These are phyloP conservation scores for Pelecanus crispus DNA, from an alignment of 2,113 vertebrate genomes.

Conservation along the genomic window DNA sequence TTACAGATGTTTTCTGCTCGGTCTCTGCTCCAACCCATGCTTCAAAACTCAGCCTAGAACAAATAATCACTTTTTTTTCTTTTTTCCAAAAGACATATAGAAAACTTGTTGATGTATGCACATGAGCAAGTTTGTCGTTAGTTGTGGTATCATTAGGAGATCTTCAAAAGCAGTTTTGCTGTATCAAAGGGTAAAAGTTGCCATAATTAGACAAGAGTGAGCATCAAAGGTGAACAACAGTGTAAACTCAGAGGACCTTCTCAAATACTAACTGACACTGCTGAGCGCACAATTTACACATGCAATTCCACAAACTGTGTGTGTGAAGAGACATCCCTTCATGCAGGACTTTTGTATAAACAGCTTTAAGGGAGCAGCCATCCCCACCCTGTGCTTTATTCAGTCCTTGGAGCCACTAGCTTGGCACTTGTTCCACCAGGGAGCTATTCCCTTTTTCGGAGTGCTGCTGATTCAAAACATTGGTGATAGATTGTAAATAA, in stretches of 20 bases:
- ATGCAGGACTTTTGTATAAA: not conserved
- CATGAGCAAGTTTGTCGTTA: not conserved
- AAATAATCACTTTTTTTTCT: not conserved
- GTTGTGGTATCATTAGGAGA: not conserved
- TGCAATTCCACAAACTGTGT: not conserved
- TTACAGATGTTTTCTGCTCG: not conserved
- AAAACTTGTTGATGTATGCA: not conserved
- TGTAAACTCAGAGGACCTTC: not conserved
- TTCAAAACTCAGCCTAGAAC: not conserved
- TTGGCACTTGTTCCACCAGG: not conserved
- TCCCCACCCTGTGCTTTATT: not conserved
- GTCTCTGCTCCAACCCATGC: not conserved
- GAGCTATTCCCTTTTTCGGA: not conserved
- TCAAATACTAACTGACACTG: not conserved
- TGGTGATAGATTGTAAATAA: not conserved
- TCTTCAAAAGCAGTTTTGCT: not conserved
- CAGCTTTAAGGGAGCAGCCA: not conserved
- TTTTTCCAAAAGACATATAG: fast-evolving
- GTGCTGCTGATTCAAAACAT: not conserved
- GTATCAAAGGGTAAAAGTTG: not conserved
- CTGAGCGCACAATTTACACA: not conserved
- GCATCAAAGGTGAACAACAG: not conserved
- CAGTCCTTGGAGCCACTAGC: not conserved
- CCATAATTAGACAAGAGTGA: not conserved
- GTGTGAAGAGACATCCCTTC: not conserved